Conservation (phyloP, 2,113 vertebrate species). For the Myrmecophaga tridactyla region DNA sequence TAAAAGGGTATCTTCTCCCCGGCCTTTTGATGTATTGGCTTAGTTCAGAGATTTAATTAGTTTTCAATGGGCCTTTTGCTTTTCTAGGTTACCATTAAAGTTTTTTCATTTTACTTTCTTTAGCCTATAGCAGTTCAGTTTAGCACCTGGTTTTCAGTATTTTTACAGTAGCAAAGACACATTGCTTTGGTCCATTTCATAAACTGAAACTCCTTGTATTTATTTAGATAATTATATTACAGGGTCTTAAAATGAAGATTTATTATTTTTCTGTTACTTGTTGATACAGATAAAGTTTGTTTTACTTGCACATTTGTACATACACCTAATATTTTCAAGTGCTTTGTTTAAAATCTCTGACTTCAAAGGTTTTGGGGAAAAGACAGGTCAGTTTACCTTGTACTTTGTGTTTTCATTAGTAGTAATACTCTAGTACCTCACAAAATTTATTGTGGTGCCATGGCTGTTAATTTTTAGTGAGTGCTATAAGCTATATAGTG, state of each 20-base stretch:
- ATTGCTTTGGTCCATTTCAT: constrained; percentile 52
- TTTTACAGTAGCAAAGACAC: constrained; percentile 51
- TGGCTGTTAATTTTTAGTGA: constrained; percentile 55
- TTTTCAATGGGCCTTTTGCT: constrained; percentile 35
- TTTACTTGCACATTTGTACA: constrained; percentile 73
- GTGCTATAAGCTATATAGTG: neutral
- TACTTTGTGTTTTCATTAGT: constrained; percentile 76
- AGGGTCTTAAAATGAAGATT: constrained; percentile 67
- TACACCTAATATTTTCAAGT: constrained; percentile 81
- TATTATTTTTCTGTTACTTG: constrained; percentile 56
- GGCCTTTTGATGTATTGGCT: constrained; percentile 47
- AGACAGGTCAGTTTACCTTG: constrained; percentile 78
- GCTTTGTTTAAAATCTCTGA: constrained; percentile 84
- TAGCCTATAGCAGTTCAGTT: constrained; percentile 60
- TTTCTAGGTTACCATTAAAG: neutral
- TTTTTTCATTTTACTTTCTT: constrained; percentile 25
- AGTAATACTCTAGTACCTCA: constrained; percentile 74
- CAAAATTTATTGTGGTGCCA: constrained; percentile 73
- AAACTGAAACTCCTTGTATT: constrained; percentile 52
- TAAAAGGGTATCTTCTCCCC: neutral
- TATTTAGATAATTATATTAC: constrained; percentile 58
- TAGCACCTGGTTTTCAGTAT: constrained; percentile 65
- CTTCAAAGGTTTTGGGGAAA: constrained; percentile 77
- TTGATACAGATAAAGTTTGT: constrained; percentile 69
- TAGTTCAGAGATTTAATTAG: constrained; percentile 52